These are phyloP conservation scores for Drosophila kurseongensis DNA, from an alignment of 1,140 invertebrate genomes.

Conservation along the genomic window DNA sequence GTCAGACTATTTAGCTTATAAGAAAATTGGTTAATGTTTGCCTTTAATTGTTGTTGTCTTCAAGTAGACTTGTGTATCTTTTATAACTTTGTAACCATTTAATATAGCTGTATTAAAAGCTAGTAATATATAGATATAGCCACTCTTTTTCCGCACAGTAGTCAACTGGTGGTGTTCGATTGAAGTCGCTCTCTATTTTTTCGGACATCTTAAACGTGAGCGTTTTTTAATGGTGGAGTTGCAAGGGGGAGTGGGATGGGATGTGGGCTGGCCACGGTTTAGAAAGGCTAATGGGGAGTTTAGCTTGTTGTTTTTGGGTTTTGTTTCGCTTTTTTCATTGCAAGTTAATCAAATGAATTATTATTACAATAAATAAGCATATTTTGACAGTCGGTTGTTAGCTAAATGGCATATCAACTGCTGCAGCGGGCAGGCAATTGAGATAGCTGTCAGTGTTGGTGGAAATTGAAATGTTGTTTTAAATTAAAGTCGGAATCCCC, in stretches of 20 bases:
- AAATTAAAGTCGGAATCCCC: slow-evolving; percentile 41
- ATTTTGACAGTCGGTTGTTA: slow-evolving; percentile 51
- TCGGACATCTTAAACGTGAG: slow-evolving; percentile 78
- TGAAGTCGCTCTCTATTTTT: slow-evolving; percentile 42
- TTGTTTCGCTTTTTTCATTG: slow-evolving; percentile 31
- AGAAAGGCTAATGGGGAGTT: slow-evolving; percentile 82
- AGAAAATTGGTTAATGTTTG: no score
- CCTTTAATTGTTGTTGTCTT: no score
- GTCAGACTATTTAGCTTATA: no score
- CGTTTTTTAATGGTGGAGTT: slow-evolving; percentile 44
- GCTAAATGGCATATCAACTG: slow-evolving; percentile 59
- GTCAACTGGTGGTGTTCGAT: slow-evolving; percentile 24
- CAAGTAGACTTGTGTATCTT: background rate
- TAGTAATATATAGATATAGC: slow-evolving; percentile 9
- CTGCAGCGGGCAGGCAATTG: slow-evolving; percentile 23
- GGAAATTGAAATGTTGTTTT: slow-evolving; percentile 49
- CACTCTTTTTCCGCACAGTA: slow-evolving; percentile 22
- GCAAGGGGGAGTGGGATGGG: slow-evolving; percentile 3
- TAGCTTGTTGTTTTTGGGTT: slow-evolving; percentile 53
- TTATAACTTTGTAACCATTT: slow-evolving; percentile 5
- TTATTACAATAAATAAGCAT: slow-evolving; percentile 74
- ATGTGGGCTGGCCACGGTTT: slow-evolving; percentile 58
- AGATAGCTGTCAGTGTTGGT: slow-evolving; percentile 52
- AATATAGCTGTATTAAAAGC: background rate
- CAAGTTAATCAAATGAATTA: slow-evolving; percentile 81